phyloP scores from a whole-genome alignment of 92 coral and sea anemone species.

The Scolanthus callimorphus region DNA sequence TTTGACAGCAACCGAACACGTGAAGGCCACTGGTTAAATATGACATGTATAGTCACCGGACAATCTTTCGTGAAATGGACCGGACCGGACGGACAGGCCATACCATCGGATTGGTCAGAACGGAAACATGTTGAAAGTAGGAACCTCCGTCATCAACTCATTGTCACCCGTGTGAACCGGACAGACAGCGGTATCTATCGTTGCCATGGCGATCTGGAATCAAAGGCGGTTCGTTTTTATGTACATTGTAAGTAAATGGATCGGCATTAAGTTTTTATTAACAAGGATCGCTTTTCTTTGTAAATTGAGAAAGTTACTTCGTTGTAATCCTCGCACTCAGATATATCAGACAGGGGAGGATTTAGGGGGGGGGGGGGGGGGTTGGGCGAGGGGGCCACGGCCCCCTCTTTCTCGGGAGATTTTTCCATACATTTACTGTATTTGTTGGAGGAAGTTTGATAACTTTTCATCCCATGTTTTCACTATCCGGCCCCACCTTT shows the following conservation, averaged over 20 bases:
- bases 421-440: too few species aligned
- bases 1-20: conserved; percentile 22
- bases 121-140: conserved; percentile 39
- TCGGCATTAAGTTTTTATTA: too few species aligned
- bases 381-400: too few species aligned
- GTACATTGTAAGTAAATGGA: conserved; percentile 63
- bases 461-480: too few species aligned
- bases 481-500: too few species aligned
- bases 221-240: conserved; percentile 18
- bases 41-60: conserved; percentile 46
- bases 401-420: too few species aligned
- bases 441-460: too few species aligned
- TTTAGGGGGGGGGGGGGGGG: too few species aligned
- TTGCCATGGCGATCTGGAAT: conserved; percentile 33
- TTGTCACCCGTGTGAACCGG: conserved; percentile 32
- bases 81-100: conserved; percentile 24
- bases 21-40: conserved; percentile 27
- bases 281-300: too few species aligned
- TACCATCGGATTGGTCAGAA: conserved; percentile 25
- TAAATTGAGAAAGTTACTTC: too few species aligned
- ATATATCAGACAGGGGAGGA: too few species aligned
- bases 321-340: too few species aligned
- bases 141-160: conserved; percentile 31
- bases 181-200: conserved; percentile 57
- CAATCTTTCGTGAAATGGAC: conserved; percentile 52